Conservation (phyloP, 2,113 vertebrate species). For the Sphyrna mokarran region DNA sequence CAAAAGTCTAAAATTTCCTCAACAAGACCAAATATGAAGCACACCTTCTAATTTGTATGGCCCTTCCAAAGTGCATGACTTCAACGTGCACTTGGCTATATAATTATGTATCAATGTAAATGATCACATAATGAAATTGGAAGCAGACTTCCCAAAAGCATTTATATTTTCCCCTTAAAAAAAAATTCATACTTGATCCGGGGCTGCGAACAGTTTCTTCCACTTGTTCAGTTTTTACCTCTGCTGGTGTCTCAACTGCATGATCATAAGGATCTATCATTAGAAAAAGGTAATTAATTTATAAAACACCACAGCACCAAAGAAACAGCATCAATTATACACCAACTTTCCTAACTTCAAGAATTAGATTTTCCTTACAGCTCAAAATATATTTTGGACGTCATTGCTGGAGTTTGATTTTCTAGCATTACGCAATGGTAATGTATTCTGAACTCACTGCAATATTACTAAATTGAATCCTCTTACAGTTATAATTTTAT, state of each 20-base stretch:
- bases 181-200: slow-evolving; percentile 82
- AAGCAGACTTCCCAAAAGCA: neutral
- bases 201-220: slow-evolving; percentile 89
- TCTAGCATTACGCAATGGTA: neutral
- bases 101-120: neutral
- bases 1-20: neutral
- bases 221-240: slow-evolving; percentile 86
- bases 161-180: neutral
- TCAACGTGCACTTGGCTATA: neutral
- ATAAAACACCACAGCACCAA: neutral
- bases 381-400: neutral
- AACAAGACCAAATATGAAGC: neutral
- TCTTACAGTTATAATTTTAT: neutral
- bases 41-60: neutral
- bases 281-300: slow-evolving; percentile 45
- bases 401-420: neutral
- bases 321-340: neutral
- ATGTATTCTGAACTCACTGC: neutral
- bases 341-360: neutral
- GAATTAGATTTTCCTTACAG: neutral
- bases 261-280: slow-evolving; percentile 90
- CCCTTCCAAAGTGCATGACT: neutral
- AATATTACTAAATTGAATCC: neutral
- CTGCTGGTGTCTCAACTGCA: slow-evolving; percentile 76
- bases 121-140: neutral